Evolutionary conservation across 2,113 vertebrate genomes (phyloP).

Genomic region (Marmota monax): DNA sequence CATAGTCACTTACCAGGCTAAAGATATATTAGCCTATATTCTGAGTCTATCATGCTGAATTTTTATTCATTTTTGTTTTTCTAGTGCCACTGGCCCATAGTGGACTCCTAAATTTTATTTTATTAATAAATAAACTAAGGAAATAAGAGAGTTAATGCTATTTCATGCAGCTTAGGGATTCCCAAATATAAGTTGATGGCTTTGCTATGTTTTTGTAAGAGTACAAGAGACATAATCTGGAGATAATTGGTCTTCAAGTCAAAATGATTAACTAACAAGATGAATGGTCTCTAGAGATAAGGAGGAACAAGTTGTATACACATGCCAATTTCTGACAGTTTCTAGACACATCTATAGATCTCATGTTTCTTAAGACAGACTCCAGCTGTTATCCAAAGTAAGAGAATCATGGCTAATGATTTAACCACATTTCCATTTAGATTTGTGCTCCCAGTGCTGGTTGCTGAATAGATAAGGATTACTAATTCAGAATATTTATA

Average conservation of each 20-base stretch:
- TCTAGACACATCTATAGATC: constrained; percentile 47
- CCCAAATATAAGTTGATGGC: constrained; percentile 33
- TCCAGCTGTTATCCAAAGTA: constrained; percentile 50
- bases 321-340: constrained; percentile 55
- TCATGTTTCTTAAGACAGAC: constrained; percentile 54
- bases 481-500: constrained; percentile 53
- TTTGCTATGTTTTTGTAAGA: constrained; percentile 51
- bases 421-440: constrained; percentile 63
- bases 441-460: constrained; percentile 13
- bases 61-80: constrained; percentile 30
- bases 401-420: constrained; percentile 34
- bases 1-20: neutral
- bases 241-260: constrained; percentile 71
- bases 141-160: neutral
- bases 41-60: neutral
- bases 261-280: constrained; percentile 71
- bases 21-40: neutral
- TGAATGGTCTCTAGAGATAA: constrained; percentile 36
- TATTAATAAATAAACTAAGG: constrained; percentile 18
- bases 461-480: constrained; percentile 31
- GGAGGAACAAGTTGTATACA: constrained; percentile 52
- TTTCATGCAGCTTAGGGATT: neutral
- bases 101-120: constrained; percentile 18
- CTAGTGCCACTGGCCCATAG: neutral
- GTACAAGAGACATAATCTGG: constrained; percentile 60